Base-by-base conservation (phyloP, 1,140 invertebrate species). In the Glomeris maerens region DNA sequence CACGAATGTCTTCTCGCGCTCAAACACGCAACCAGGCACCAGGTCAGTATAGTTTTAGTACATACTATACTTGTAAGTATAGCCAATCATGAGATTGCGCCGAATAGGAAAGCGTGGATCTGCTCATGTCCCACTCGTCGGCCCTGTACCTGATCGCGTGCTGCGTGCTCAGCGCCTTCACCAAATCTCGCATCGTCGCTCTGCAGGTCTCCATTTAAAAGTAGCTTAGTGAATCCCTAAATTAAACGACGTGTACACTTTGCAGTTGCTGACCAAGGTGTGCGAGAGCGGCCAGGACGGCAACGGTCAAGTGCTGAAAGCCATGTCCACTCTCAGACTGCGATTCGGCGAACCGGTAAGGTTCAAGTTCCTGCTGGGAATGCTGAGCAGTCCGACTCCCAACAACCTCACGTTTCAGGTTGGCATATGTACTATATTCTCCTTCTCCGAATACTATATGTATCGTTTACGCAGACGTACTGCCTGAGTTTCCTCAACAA, bases 281-380 rank as follows among this genome's bases (percentile, higher is more conserved):
- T 60, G 69, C 41, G 55, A 59, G 25, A 52, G 57, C 1, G 51
- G 53, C 2, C 47, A 56, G 10, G 53, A 57, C 3, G 87, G 86
- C 3, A 84, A 88, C 65, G 74, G 75, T 0, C 78, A 82, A 50
- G 83, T 93, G 10, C 83, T 88, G 0, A 90, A 95, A 64, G 87
- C 90, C 0, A 76, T 94, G 49, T 87, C 87, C 0, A 90, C 87
- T 0, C 69, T 94, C 36, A 75, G 90, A 14, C 68, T 95, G 0
- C 73, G 87, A 27, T 89, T 88, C 61, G 89, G 87, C 21, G 90
- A 96, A 63, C 85, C 88, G 0, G 88, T 91, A 2, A 73, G 90
- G 57, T 94, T 93, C 66, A 76, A 89, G 47, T 82, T 94, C 60
- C 74, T 94, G 0, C 80, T 90, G 5, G 87, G 87, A 2, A 89